Evolutionary conservation across 2,888 invertebrate species (phyloP).

Genomic region (Nephrocerus scutellatus): DNA sequence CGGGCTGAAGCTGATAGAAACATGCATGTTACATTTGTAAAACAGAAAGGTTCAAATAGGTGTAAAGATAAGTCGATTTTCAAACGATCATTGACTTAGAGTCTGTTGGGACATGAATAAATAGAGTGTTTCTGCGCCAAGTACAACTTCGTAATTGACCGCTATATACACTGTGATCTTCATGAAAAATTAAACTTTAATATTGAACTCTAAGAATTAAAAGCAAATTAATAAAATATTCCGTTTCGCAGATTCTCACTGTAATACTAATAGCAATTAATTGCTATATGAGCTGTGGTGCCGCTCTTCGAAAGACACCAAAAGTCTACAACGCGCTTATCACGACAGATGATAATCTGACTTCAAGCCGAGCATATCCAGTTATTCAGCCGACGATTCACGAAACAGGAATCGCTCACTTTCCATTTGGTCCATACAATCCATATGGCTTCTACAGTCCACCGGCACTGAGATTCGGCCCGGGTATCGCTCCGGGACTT

Average conservation of each 20-base stretch:
- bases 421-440: constrained; percentile 40
- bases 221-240: too few relatives aligned
- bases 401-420: constrained; percentile 52
- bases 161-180: too few relatives aligned
- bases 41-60: too few relatives aligned
- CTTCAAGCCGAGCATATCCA: constrained; percentile 68
- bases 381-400: constrained; percentile 66
- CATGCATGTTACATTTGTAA: too few relatives aligned
- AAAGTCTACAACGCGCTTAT: constrained; percentile 75
- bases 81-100: too few relatives aligned
- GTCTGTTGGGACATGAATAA: too few relatives aligned
- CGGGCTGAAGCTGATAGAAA: too few relatives aligned
- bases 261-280: constrained; percentile 24
- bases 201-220: too few relatives aligned
- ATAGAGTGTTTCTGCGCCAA: too few relatives aligned
- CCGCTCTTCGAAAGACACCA: constrained; percentile 52
- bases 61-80: too few relatives aligned
- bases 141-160: too few relatives aligned
- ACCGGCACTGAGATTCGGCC: constrained; percentile 36
- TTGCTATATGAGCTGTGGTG: constrained; percentile 23
- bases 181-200: too few relatives aligned
- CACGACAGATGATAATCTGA: constrained; percentile 67
- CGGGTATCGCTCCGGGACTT: constrained; percentile 38
- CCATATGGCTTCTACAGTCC: constrained; percentile 40
- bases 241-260: constrained; percentile 28